phyloP scores from a whole-genome alignment of 2,113 vertebrate species.

The Astatotilapia flaviijosephi region DNA sequence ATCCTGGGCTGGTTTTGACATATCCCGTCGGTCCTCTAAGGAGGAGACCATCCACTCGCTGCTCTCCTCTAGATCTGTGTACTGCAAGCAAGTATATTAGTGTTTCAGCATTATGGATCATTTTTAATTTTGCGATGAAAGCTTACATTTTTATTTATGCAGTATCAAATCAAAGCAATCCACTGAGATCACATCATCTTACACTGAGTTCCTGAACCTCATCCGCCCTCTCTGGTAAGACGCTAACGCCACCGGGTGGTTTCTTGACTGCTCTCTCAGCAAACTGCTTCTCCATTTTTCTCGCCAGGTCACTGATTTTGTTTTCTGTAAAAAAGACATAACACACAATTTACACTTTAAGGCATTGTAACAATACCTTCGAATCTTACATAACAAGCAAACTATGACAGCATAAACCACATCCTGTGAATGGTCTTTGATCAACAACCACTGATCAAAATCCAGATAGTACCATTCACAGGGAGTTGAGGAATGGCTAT shows the following conservation, averaged over 20 bases:
- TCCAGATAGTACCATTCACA: background rate
- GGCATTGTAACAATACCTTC: background rate
- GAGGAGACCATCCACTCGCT: conserved; percentile 84
- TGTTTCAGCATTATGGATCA: background rate
- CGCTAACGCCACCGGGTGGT: conserved; percentile 71
- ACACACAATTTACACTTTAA: background rate
- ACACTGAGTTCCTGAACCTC: conserved; percentile 78
- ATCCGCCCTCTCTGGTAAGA: conserved; percentile 70
- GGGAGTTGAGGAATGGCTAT: background rate
- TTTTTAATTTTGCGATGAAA: background rate
- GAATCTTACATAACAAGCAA: background rate
- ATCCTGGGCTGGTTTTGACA: conserved; percentile 43
- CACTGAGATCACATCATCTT: background rate
- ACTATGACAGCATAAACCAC: background rate
- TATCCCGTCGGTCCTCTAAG: conserved; percentile 70
- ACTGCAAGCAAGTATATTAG: conserved; percentile 11
- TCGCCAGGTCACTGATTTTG: conserved; percentile 66
- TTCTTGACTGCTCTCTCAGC: conserved; percentile 57
- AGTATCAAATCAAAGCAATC: background rate
- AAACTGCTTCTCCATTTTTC: conserved; percentile 74
- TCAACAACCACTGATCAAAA: background rate
- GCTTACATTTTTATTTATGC: background rate
- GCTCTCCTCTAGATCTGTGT: conserved; percentile 70
- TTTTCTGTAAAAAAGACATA: conserved; percentile 59
- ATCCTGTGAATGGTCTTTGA: background rate